Percentiles rank a stretch among this genome's conserved stretches.
These are phyloP conservation scores for Riparia riparia DNA, from an alignment of 2,113 vertebrate species.

Conservation along the genomic window DNA sequence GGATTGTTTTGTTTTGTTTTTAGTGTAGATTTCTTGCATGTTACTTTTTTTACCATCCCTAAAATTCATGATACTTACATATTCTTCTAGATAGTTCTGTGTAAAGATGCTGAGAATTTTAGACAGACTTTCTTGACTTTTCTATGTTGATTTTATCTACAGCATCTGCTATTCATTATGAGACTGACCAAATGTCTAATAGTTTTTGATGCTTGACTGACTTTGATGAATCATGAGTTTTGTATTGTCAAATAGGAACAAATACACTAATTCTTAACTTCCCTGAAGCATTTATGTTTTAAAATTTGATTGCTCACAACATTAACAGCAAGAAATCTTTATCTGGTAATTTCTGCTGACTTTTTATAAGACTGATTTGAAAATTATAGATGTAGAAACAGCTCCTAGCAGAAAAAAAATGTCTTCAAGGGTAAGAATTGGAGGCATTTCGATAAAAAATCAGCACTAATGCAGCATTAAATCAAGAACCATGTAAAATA, in stretches of 20 bases:
- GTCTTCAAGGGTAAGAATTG: background rate
- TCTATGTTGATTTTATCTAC: background rate
- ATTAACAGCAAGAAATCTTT: background rate
- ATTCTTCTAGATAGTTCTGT: background rate
- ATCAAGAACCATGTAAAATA: background rate
- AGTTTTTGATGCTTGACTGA: background rate
- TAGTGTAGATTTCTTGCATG: background rate
- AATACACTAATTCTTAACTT: background rate
- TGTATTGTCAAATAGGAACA: background rate
- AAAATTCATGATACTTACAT: background rate
- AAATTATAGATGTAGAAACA: background rate
- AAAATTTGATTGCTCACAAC: background rate
- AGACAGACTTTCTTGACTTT: background rate
- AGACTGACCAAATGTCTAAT: background rate
- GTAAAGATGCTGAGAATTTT: background rate
- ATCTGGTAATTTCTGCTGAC: background rate
- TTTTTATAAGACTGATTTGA: background rate
- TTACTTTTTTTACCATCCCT: background rate
- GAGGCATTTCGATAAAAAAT: background rate
- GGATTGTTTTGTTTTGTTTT: background rate
- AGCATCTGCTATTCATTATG: conserved; percentile 22
- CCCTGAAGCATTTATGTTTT: background rate
- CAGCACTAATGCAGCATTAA: background rate
- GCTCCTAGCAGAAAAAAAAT: background rate
- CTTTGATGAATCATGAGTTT: background rate